These are phyloP conservation scores for Lophotriccus pileatus DNA, from an alignment of 2,797 vertebrate species.

Conservation along the genomic window DNA sequence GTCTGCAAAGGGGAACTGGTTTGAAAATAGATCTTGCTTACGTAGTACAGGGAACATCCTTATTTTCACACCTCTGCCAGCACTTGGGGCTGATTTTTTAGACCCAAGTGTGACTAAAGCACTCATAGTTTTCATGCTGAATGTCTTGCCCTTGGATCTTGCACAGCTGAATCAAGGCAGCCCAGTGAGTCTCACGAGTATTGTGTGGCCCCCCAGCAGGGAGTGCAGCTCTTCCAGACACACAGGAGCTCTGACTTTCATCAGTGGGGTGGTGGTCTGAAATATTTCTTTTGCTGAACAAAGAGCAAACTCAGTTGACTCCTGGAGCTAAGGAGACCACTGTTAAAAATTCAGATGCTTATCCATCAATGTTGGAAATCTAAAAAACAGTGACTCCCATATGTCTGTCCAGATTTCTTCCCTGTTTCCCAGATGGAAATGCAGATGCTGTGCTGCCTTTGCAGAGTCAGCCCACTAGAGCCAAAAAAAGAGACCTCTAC, in stretches of 20 bases:
- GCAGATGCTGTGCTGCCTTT: conserved; percentile 6
- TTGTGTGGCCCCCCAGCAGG: neutral
- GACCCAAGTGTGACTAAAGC: neutral
- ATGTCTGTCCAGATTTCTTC: conserved; percentile 30
- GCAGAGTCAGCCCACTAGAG: neutral
- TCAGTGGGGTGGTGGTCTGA: neutral
- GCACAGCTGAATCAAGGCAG: neutral
- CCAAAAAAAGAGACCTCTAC: neutral
- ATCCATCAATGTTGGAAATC: neutral
- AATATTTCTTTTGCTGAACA: neutral
- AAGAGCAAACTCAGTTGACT: neutral
- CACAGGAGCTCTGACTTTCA: neutral
- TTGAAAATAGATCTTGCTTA: neutral
- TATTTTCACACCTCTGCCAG: neutral
- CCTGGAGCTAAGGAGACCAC: neutral
- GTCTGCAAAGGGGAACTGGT: neutral
- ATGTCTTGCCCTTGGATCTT: neutral
- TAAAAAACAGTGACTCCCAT: conserved; percentile 18
- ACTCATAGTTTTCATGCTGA: neutral
- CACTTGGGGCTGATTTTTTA: neutral
- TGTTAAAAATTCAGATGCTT: neutral
- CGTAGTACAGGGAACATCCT: neutral
- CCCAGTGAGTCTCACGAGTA: neutral
- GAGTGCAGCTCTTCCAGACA: neutral
- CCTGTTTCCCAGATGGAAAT: conserved; percentile 33